Evolutionary conservation across 2,113 vertebrate species (phyloP).

Genomic region (Campylorhamphus procurvoides): DNA sequence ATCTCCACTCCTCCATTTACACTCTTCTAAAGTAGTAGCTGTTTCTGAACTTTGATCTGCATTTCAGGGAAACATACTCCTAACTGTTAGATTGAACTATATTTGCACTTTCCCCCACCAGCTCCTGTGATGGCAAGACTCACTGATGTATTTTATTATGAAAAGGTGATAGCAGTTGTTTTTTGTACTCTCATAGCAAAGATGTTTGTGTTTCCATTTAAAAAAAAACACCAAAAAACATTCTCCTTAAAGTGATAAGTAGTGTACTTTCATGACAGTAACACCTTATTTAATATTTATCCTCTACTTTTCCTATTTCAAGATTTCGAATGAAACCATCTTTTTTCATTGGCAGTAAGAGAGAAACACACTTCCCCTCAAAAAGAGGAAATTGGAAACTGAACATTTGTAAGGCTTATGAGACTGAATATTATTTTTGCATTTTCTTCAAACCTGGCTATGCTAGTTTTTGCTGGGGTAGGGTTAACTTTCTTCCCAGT

Average conservation of each 20-base stretch:
- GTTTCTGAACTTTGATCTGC: background rate
- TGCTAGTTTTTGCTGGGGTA: background rate
- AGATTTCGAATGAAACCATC: background rate
- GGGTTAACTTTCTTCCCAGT: background rate
- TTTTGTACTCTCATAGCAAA: background rate
- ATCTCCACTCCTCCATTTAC: background rate
- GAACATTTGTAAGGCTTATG: background rate
- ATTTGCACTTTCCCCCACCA: background rate
- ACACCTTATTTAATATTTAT: background rate
- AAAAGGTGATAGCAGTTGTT: background rate
- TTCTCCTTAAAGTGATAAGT: background rate
- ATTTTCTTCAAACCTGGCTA: background rate
- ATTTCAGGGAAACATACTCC: background rate
- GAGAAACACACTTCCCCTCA: background rate
- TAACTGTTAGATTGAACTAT: background rate
- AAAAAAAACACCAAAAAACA: too few relatives aligned
- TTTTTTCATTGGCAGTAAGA: background rate
- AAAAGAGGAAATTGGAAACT: background rate
- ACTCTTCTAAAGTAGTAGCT: background rate
- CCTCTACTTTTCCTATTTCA: background rate
- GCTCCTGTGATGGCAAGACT: background rate
- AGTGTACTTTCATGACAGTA: background rate
- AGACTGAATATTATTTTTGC: background rate
- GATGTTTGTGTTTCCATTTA: background rate
- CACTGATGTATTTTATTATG: background rate